Conservation (phyloP, 2,888 invertebrate genomes). For the Zele albiditarsus region DNA sequence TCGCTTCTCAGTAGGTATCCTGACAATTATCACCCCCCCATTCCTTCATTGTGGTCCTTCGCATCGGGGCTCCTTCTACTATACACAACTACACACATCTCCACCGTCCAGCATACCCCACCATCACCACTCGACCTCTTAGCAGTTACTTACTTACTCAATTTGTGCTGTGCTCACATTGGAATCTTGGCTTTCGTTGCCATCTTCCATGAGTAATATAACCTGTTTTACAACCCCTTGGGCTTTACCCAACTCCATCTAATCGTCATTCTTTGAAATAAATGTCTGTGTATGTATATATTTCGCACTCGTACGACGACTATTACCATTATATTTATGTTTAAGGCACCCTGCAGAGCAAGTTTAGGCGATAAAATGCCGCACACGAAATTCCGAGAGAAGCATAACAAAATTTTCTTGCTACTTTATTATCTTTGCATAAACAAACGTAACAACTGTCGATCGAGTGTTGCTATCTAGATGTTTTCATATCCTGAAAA, state of each 20-base stretch:
- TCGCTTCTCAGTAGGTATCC: conserved; percentile 55
- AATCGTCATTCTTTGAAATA: conserved; percentile 31
- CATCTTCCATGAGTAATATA: conserved; percentile 23
- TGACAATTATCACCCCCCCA: conserved; percentile 61
- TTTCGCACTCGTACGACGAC: not conserved
- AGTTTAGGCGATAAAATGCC: not conserved
- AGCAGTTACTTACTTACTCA: conserved; percentile 20
- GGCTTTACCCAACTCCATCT: conserved; percentile 25
- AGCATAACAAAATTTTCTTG: not conserved
- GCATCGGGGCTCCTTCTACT: conserved; percentile 6
- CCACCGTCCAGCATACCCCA: not conserved
- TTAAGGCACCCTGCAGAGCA: not conserved
- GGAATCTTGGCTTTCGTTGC: conserved; percentile 9
- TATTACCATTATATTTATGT: conserved; percentile 5
- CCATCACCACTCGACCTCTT: conserved; percentile 21
- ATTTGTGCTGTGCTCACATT: conserved; percentile 9
- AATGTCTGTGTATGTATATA: not conserved
- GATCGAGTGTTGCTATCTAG: too few relatives aligned
- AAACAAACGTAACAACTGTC: too few relatives aligned
- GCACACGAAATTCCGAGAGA: not conserved
- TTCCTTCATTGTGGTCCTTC: conserved; percentile 18
- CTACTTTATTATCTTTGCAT: not conserved
- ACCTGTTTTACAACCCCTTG: conserved; percentile 11
- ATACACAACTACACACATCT: conserved; percentile 19
- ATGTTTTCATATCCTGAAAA: too few relatives aligned